Evolutionary conservation across 2,113 vertebrate genomes (phyloP).

Genomic region (Sturnira hondurensis): DNA sequence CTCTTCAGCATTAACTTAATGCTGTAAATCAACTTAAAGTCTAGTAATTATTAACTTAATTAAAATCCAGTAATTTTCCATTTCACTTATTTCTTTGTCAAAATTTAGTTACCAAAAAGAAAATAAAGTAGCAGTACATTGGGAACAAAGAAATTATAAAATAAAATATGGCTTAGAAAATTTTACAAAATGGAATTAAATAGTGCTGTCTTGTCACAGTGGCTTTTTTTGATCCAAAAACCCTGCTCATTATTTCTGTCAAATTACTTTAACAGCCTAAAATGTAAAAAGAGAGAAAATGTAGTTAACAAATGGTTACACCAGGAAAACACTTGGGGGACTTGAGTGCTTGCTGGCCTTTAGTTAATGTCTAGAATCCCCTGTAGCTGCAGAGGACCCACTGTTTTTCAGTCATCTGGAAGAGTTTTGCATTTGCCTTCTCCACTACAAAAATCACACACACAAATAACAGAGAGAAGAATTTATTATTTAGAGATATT

Average conservation of each 20-base stretch:
- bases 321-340: conserved; percentile 92
- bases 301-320: conserved; percentile 92
- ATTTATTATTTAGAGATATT: conserved; percentile 95
- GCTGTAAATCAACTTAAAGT: background rate
- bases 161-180: conserved; percentile 81
- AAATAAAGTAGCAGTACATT: conserved; percentile 80
- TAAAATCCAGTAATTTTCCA: conserved; percentile 69
- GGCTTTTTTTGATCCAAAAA: conserved; percentile 83
- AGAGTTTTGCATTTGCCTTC: conserved; percentile 99
- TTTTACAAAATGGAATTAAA: conserved; percentile 82
- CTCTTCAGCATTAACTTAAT: conserved; percentile 30
- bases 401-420: conserved; percentile 98
- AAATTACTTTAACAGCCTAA: conserved; percentile 90
- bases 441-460: conserved; percentile 99
- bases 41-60: conserved; percentile 43
- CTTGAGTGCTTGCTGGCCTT: conserved; percentile 94
- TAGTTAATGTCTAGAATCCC: conserved; percentile 98
- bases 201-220: conserved; percentile 84
- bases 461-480: conserved; percentile 99
- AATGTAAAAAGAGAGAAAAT: conserved; percentile 91
- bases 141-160: conserved; percentile 80
- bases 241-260: conserved; percentile 84
- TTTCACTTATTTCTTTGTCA: conserved; percentile 64
- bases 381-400: conserved; percentile 97
- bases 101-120: conserved; percentile 75